Conservation (phyloP, 2,888 invertebrate genomes). For the Troilus luridus region DNA sequence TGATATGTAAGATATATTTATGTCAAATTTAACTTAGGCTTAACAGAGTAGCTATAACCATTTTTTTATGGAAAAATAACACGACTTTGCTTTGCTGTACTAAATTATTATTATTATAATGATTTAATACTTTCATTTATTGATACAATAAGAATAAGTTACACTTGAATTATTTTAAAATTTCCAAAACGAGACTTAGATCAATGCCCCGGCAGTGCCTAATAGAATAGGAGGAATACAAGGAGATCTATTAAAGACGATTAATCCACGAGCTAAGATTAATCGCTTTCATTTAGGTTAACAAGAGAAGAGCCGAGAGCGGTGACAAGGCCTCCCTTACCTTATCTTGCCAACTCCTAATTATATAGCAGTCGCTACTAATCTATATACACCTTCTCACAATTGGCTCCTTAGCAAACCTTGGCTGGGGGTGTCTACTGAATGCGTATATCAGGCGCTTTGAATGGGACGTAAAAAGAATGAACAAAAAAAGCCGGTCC, state of each 20-base stretch:
- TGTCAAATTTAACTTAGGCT: no score
- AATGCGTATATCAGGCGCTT: neutral
- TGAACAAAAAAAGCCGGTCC: no score
- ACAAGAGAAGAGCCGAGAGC: neutral
- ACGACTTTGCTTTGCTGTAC: no score
- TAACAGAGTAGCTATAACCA: no score
- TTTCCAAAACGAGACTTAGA: neutral
- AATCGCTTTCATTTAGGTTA: slow-evolving; percentile 15
- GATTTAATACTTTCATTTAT: no score
- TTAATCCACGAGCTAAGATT: neutral
- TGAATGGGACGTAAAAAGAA: no score
- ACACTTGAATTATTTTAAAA: neutral
- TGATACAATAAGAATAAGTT: no score
- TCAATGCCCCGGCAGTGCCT: neutral
- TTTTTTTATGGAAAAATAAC: no score
- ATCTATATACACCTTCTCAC: slow-evolving; percentile 3
- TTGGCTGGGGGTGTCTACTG: neutral
- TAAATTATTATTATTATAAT: no score
- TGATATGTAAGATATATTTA: no score
- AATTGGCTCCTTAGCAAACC: neutral
- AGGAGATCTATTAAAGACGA: neutral
- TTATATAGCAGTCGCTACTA: neutral
- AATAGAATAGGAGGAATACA: neutral
- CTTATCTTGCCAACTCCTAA: neutral
- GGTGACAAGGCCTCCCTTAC: neutral